A percentile compares a stretch with the other conserved stretches of the same genome.
Evolutionary conservation across 2,113 vertebrate genomes (phyloP).

Genomic region (Hystrix cristata): DNA sequence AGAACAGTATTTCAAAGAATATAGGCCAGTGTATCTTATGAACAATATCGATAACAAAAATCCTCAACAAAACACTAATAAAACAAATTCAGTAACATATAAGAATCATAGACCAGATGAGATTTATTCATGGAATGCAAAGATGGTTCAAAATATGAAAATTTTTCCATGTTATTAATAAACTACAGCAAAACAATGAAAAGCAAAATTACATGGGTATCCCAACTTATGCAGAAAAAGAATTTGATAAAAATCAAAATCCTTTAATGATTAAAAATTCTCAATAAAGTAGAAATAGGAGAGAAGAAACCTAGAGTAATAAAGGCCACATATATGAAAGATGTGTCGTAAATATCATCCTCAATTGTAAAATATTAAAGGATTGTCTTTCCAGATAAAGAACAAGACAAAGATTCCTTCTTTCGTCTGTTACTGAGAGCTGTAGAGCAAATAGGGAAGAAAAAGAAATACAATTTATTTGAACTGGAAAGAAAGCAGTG

Average conservation of each 20-base stretch:
- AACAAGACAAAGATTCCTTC: background rate
- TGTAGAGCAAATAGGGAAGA: background rate
- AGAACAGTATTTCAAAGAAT: background rate
- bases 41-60: background rate
- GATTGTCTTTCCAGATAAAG: background rate
- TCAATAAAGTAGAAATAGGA: background rate
- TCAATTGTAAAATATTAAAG: background rate
- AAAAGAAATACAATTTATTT: background rate
- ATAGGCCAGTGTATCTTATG: background rate
- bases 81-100: background rate
- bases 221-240: background rate
- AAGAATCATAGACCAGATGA: background rate
- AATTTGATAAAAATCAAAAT: background rate
- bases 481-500: background rate
- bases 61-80: background rate
- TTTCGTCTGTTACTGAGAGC: background rate
- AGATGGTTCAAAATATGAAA: background rate
- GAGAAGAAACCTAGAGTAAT: background rate
- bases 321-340: background rate
- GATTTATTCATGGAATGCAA: background rate
- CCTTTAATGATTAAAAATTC: background rate
- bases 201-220: background rate
- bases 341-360: background rate
- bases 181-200: background rate
- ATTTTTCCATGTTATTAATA: background rate